Evolutionary conservation across 2,797 vertebrate species (phyloP).

Genomic region (Urophycis tenuis): DNA sequence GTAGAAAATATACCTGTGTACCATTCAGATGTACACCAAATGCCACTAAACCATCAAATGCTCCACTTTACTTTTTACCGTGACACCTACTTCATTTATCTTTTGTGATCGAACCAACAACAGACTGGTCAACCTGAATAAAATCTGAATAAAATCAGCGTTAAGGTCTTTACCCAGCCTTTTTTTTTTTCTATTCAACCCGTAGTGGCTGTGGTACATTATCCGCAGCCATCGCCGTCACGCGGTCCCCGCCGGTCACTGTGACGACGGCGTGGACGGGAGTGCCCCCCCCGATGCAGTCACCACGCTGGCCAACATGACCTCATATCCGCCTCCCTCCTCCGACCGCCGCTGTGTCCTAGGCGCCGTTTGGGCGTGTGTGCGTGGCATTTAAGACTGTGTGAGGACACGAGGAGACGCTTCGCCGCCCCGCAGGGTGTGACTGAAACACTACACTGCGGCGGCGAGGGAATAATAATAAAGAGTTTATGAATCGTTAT

Average conservation of each 20-base stretch:
- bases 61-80: background rate
- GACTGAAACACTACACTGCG: slow-evolving; percentile 68
- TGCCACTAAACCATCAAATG: background rate
- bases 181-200: slow-evolving; percentile 45
- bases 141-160: background rate
- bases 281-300: slow-evolving; percentile 63
- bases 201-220: slow-evolving; percentile 44
- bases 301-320: slow-evolving; percentile 70
- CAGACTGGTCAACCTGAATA: background rate
- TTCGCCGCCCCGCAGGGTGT: slow-evolving; percentile 69
- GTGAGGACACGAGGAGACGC: slow-evolving; percentile 69
- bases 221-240: slow-evolving; percentile 10
- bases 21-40: background rate
- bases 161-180: slow-evolving; percentile 31
- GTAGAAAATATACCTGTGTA: background rate
- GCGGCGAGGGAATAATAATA: slow-evolving; percentile 54
- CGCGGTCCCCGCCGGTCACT: slow-evolving; percentile 61
- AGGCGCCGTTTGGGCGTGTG: slow-evolving; percentile 59
- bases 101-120: background rate
- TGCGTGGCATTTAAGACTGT: slow-evolving; percentile 61
- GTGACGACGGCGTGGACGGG: slow-evolving; percentile 55
- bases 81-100: background rate
- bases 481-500: slow-evolving; percentile 50
- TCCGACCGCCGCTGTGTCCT: slow-evolving; percentile 60
- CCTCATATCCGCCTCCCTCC: slow-evolving; percentile 69